Conservation (phyloP, 2,888 invertebrate species). For the Lochmaea capreae region DNA sequence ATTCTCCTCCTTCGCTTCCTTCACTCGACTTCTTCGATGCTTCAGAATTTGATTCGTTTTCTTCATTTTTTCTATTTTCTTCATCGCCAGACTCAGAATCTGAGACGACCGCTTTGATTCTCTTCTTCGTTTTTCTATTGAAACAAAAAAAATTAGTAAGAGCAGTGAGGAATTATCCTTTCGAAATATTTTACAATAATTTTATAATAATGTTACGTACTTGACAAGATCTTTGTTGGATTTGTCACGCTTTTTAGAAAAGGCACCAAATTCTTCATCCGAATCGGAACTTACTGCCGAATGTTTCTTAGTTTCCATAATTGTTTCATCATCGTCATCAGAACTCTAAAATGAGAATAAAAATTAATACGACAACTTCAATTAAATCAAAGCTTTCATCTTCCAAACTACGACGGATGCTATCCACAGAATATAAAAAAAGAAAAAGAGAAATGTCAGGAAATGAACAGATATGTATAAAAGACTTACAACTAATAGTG, state of each 20-base stretch:
- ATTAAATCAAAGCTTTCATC: not conserved
- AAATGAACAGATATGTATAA: no score
- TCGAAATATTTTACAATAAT: not conserved
- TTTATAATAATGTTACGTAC: not conserved
- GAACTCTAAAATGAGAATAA: not conserved
- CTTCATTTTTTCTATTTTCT: constrained; percentile 39
- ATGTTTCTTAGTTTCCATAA: not conserved
- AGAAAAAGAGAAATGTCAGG: no score
- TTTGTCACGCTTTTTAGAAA: constrained; percentile 7
- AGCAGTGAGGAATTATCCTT: not conserved
- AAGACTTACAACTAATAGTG: no score
- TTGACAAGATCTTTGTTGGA: constrained; percentile 4
- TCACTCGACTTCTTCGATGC: constrained; percentile 35
- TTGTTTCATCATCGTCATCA: not conserved
- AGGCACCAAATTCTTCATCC: not conserved
- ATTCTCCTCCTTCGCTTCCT: constrained; percentile 19
- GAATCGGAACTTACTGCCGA: not conserved
- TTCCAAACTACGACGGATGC: no score
- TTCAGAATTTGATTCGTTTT: constrained; percentile 32
- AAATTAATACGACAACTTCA: not conserved
- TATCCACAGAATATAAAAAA: no score
- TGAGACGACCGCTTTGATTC: constrained; percentile 47
- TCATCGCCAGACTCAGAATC: constrained; percentile 54
- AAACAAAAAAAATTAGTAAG: no score
- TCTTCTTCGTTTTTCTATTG: constrained; percentile 13